Percentiles rank a stretch among this genome's conserved stretches.
Evolutionary conservation across 2,797 vertebrate genomes (phyloP).

Genomic region (Melanotaenia trifasciata): DNA sequence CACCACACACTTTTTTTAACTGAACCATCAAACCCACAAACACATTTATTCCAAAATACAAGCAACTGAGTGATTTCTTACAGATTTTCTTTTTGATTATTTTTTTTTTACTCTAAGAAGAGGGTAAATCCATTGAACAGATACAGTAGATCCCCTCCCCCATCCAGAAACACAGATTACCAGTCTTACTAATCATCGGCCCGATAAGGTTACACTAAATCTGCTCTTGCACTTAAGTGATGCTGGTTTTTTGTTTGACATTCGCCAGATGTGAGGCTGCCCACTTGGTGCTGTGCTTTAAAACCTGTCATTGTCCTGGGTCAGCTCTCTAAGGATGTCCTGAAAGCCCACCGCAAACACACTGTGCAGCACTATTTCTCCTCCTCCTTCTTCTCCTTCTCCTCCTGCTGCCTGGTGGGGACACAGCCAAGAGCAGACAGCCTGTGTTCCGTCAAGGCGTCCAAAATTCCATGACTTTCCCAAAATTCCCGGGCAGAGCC

Average conservation of each 20-base stretch:
- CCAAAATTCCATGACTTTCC: conserved; percentile 85
- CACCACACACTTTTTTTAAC: neutral
- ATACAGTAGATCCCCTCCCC: conserved; percentile 16
- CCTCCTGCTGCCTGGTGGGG: conserved; percentile 36
- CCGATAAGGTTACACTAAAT: conserved; percentile 30
- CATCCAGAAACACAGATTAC: conserved; percentile 35
- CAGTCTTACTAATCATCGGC: conserved; percentile 32
- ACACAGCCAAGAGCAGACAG: conserved; percentile 71
- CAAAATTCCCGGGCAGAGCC: conserved; percentile 75
- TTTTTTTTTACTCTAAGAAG: neutral
- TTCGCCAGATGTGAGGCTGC: conserved; percentile 45
- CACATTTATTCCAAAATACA: conserved; percentile 24
- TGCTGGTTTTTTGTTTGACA: conserved; percentile 43
- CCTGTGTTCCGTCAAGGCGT: conserved; percentile 82
- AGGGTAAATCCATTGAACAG: conserved; percentile 49
- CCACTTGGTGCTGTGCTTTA: conserved; percentile 52
- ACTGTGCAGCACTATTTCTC: conserved; percentile 47
- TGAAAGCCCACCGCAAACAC: conserved; percentile 47
- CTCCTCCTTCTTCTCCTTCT: conserved; percentile 37
- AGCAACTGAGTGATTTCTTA: conserved; percentile 30
- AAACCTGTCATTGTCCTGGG: conserved; percentile 78
- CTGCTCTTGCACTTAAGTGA: conserved; percentile 39
- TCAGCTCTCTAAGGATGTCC: conserved; percentile 69
- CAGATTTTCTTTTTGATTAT: conserved; percentile 5
- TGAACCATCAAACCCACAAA: neutral